Evolutionary conservation across 2,888 invertebrate species (phyloP).

Genomic region (Scaptomyza cyrtandrae): DNA sequence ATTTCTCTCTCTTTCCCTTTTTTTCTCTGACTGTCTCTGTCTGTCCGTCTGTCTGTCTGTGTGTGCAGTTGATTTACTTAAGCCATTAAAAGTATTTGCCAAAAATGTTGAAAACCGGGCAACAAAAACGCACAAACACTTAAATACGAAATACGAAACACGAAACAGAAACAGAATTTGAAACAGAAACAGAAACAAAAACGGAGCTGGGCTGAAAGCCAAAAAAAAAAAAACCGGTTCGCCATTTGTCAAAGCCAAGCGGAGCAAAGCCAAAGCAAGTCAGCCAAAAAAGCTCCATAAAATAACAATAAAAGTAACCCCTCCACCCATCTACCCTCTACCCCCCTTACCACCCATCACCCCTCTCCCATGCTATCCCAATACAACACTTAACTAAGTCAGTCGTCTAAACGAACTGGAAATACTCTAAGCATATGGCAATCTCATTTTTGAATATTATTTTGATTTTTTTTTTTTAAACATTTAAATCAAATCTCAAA

Average conservation of each 20-base stretch:
- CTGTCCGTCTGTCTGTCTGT: conserved; percentile 4
- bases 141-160: conserved; percentile 9
- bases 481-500: neutral
- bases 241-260: conserved; percentile 71
- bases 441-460: neutral
- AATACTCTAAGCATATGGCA: conserved; percentile 24
- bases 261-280: conserved; percentile 46
- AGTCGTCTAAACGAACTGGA: conserved; percentile 6
- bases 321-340: neutral
- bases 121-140: conserved; percentile 21
- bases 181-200: conserved; percentile 30
- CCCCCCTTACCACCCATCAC: neutral
- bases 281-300: conserved; percentile 50
- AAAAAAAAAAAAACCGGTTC: conserved; percentile 60
- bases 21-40: conserved; percentile 13
- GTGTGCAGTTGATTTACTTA: conserved; percentile 40
- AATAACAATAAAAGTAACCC: conserved; percentile 56
- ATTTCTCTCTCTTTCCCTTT: conserved; percentile 13
- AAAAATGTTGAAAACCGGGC: conserved; percentile 38
- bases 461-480: neutral
- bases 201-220: conserved; percentile 66
- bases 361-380: neutral
- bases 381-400: neutral
- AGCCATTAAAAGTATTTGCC: conserved; percentile 47
- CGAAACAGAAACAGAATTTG: conserved; percentile 31